phyloP scores from a whole-genome alignment of 2,113 vertebrate genomes.

The Forbesichthys agassizii region DNA sequence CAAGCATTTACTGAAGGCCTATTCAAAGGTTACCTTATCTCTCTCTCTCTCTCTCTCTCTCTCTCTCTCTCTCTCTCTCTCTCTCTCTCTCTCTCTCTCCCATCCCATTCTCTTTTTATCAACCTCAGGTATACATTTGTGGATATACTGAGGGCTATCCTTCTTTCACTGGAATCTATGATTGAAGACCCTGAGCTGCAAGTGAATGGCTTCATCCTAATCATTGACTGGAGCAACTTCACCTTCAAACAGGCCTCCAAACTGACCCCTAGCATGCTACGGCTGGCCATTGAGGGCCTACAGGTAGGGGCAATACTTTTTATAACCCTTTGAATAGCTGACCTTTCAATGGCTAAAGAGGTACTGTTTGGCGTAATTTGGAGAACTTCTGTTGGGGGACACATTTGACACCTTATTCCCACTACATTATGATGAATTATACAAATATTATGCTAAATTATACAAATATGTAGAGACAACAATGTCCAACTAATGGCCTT shows the following conservation, averaged over 20 bases:
- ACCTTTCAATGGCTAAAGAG: too few species aligned
- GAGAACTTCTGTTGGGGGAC: too few species aligned
- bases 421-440: too few species aligned
- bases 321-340: too few species aligned
- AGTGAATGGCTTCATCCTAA: constrained; percentile 98
- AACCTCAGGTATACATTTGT: constrained; percentile 90
- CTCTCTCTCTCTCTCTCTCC: neutral
- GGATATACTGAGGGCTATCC: constrained; percentile 96
- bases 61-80: neutral
- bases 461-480: too few species aligned
- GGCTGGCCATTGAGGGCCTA: constrained; percentile 94
- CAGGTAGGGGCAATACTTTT: constrained; percentile 77
- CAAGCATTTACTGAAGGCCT: neutral
- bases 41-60: neutral
- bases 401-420: too few species aligned
- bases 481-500: too few species aligned
- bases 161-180: constrained; percentile 96
- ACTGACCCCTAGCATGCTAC: constrained; percentile 95
- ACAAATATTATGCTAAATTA: too few species aligned
- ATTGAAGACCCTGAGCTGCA: constrained; percentile 98
- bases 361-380: too few species aligned
- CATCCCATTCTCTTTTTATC: neutral
- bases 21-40: neutral
- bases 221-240: constrained; percentile 99
- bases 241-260: constrained; percentile 99